A percentile compares a stretch with the other conserved stretches of the same genome.
These are phyloP conservation scores for Siniperca chuatsi DNA, from an alignment of 2,113 vertebrate genomes.

Conservation along the genomic window DNA sequence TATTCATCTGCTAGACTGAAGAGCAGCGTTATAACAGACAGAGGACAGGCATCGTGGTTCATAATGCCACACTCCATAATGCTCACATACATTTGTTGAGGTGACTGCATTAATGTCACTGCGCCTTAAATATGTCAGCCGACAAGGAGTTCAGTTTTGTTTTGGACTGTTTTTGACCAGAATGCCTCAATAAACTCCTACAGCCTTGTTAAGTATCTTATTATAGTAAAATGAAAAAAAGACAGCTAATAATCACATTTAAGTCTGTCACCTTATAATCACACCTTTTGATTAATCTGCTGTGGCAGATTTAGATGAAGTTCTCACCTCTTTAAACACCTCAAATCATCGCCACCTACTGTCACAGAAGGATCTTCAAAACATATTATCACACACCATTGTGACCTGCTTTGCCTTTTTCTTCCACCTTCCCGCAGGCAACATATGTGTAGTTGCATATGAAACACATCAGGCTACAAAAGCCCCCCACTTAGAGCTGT, in stretches of 20 bases:
- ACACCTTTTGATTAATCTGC: not conserved
- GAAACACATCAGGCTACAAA: slow-evolving; percentile 31
- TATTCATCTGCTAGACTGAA: slow-evolving; percentile 9
- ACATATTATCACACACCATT: slow-evolving; percentile 14
- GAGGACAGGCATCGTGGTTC: not conserved
- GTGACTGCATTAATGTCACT: not conserved
- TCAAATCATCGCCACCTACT: slow-evolving; percentile 5
- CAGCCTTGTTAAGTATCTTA: not conserved
- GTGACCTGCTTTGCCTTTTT: slow-evolving; percentile 23
- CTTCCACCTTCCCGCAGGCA: slow-evolving; percentile 39
- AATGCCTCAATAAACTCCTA: not conserved
- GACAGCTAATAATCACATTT: slow-evolving; percentile 1
- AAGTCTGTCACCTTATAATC: slow-evolving; percentile 8
- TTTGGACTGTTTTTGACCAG: not conserved
- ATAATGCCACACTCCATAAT: not conserved
- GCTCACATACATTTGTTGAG: not conserved
- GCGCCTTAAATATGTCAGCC: not conserved
- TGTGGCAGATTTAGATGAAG: slow-evolving; percentile 16
- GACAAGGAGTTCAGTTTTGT: not conserved
- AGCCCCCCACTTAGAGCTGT: not conserved
- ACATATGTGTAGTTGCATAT: slow-evolving; percentile 11
- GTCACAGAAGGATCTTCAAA: slow-evolving; percentile 13
- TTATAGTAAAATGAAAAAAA: no score
- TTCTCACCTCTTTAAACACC: slow-evolving; percentile 28
- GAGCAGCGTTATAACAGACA: not conserved